Percentiles rank a stretch among this genome's conserved stretches.
These are phyloP conservation scores for Procambarus clarkii DNA, from an alignment of 1,140 invertebrate genomes.

Conservation along the genomic window DNA sequence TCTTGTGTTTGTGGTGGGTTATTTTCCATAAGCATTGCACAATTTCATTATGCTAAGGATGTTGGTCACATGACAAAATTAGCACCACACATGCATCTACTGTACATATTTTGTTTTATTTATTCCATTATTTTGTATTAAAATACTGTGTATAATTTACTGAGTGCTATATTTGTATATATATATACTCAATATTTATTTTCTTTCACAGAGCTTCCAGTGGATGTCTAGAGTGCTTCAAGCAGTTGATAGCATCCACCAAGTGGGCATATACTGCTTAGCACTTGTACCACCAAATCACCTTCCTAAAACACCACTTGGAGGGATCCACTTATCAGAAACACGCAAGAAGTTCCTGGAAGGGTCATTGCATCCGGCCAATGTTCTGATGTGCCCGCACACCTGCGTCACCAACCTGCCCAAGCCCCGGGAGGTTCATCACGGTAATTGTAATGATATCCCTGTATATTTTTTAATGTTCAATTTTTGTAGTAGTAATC, in stretches of 20 bases:
- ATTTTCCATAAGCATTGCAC: no score
- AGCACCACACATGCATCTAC: no score
- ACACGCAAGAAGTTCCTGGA: constrained; percentile 96
- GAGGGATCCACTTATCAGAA: constrained; percentile 98
- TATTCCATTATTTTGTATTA: no score
- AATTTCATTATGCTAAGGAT: no score
- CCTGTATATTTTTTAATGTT: no score
- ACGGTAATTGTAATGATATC: constrained; percentile 81
- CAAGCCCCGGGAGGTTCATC: constrained; percentile 96
- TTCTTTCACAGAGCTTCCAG: constrained; percentile 91
- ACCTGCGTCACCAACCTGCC: constrained; percentile 99
- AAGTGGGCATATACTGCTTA: constrained; percentile 98
- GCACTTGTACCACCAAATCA: constrained; percentile 98
- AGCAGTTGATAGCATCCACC: constrained; percentile 99
- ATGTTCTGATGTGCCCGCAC: constrained; percentile 99
- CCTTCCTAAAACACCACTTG: constrained; percentile 97
- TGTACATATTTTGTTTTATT: no score
- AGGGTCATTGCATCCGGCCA: constrained; percentile 98
- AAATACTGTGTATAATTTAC: no score
- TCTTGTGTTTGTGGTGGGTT: no score
- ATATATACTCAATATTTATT: neutral
- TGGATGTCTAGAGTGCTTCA: constrained; percentile 99
- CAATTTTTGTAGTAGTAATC: neutral
- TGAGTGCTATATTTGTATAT: no score
- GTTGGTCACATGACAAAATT: no score